phyloP scores from a whole-genome alignment of 1,140 invertebrate genomes.

The Oryctes rhinoceros region DNA sequence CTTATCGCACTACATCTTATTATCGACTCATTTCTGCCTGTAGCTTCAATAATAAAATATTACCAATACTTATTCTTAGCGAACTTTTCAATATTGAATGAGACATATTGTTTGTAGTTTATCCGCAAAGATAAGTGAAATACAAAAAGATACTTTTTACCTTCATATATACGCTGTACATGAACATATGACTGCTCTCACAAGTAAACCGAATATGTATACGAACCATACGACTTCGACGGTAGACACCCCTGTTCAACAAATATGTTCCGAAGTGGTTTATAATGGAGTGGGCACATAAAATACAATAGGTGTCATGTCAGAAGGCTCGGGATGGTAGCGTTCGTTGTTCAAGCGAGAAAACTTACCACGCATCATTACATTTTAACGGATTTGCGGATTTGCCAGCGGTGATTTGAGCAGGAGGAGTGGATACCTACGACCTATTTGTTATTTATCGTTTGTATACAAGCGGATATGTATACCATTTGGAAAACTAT shows the following conservation, averaged over 20 bases:
- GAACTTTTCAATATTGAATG: too few species aligned
- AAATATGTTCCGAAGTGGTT: slow-evolving; percentile 57
- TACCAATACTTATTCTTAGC: too few species aligned
- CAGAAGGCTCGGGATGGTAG: slow-evolving; percentile 40
- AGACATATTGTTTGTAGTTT: too few species aligned
- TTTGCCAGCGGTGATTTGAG: slow-evolving; percentile 38
- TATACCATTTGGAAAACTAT: background rate
- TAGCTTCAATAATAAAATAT: too few species aligned
- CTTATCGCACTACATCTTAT: too few species aligned
- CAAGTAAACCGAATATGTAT: background rate
- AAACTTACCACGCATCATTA: slow-evolving; percentile 54
- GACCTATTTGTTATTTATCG: slow-evolving; percentile 29
- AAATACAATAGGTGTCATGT: slow-evolving; percentile 57
- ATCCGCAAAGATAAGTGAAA: too few species aligned
- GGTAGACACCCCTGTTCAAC: slow-evolving; percentile 58
- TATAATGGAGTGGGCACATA: slow-evolving; percentile 57
- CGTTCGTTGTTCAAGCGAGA: slow-evolving; percentile 37
- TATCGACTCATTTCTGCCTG: too few species aligned
- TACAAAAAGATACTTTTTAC: too few species aligned
- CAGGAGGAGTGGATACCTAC: slow-evolving; percentile 28
- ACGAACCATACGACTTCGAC: slow-evolving; percentile 27
- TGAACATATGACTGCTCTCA: too few species aligned
- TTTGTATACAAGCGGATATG: background rate
- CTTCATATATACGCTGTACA: too few species aligned
- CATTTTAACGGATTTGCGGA: slow-evolving; percentile 52